phyloP scores from a whole-genome alignment of 1,140 invertebrate genomes.

The Lycorma delicatula region DNA sequence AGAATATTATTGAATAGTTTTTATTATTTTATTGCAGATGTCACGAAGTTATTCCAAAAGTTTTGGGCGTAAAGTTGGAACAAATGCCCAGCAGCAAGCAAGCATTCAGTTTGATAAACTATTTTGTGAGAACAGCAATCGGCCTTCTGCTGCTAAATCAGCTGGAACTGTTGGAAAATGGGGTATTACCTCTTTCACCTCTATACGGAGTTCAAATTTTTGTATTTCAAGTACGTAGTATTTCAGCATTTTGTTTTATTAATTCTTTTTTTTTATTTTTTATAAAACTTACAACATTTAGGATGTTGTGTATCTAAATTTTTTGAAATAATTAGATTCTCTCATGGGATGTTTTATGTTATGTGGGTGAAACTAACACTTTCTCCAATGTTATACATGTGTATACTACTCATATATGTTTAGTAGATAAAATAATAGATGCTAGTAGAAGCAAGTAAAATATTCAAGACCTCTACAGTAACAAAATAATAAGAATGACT shows the following conservation, averaged over 20 bases:
- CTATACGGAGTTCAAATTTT: conserved; percentile 55
- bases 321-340: background rate
- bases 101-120: conserved; percentile 67
- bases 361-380: no score
- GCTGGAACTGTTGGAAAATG: conserved; percentile 85
- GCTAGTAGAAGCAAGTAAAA: no score
- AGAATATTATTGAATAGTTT: no score
- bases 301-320: no score
- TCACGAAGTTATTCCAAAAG: conserved; percentile 1
- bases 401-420: no score
- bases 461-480: no score
- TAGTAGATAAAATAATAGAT: no score
- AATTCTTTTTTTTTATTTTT: background rate
- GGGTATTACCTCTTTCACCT: conserved; percentile 89
- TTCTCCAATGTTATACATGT: no score
- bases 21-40: conserved; percentile 1
- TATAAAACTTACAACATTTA: no score
- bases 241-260: background rate
- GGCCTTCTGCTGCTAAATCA: conserved; percentile 76
- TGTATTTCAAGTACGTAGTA: conserved; percentile 23
- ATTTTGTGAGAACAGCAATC: conserved; percentile 79
- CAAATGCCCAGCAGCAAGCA: conserved; percentile 23
- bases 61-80: background rate
- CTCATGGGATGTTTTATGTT: background rate
- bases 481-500: no score